These are phyloP conservation scores for Prietella phreatophila DNA, from an alignment of 2,113 vertebrate genomes.

Conservation along the genomic window DNA sequence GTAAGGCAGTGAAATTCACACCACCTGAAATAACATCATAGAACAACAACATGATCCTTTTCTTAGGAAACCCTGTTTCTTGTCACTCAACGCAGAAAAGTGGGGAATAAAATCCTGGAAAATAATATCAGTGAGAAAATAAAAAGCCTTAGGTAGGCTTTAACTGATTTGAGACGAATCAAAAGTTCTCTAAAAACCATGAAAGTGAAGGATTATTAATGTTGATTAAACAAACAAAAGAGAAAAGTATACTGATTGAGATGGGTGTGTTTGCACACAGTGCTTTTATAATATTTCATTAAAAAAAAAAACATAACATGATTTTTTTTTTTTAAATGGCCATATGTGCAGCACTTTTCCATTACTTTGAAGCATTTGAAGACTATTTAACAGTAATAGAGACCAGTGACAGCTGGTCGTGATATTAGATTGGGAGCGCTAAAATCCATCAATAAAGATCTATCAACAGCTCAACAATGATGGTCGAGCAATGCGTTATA, in stretches of 20 bases:
- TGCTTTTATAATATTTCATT: background rate
- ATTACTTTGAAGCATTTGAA: conserved; percentile 1
- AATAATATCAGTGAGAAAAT: background rate
- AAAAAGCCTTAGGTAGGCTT: background rate
- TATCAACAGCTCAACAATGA: background rate
- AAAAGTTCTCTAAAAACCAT: background rate
- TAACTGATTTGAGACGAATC: background rate
- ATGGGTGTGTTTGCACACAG: background rate
- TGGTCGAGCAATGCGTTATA: background rate
- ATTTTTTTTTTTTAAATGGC: background rate
- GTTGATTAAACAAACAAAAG: background rate
- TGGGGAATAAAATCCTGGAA: background rate
- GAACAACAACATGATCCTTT: conserved; percentile 12
- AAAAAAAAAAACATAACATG: background rate
- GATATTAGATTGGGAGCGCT: background rate
- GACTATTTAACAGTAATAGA: background rate
- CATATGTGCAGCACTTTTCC: background rate
- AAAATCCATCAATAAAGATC: background rate
- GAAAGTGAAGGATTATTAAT: background rate
- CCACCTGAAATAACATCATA: conserved; percentile 37
- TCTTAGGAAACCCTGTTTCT: conserved; percentile 14
- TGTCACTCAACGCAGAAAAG: background rate
- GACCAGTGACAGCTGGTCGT: background rate
- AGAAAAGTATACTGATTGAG: background rate
- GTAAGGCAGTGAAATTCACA: conserved; percentile 9